These are phyloP conservation scores for Pseudochaenichthys georgianus DNA, from an alignment of 2,797 vertebrate species.

Conservation along the genomic window DNA sequence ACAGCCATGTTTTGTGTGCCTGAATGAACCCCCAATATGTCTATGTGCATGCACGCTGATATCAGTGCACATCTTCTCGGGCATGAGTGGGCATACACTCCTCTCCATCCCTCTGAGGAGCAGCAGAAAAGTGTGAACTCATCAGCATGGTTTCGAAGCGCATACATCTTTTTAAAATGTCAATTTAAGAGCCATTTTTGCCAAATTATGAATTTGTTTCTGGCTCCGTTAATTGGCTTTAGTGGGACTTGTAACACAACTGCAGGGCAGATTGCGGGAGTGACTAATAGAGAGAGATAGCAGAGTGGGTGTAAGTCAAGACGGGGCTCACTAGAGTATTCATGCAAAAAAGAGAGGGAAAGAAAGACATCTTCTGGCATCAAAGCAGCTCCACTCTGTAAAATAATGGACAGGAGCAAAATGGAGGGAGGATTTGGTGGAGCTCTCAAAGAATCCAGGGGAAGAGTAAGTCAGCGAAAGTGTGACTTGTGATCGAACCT, in stretches of 20 bases:
- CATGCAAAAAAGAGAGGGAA: constrained; percentile 31
- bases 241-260: constrained; percentile 63
- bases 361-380: constrained; percentile 55
- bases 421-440: constrained; percentile 28
- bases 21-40: not conserved
- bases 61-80: not conserved
- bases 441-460: constrained; percentile 19
- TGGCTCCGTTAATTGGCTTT: constrained; percentile 70
- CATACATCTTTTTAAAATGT: constrained; percentile 67
- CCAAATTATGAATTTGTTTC: constrained; percentile 70
- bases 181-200: constrained; percentile 60
- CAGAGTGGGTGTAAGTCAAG: constrained; percentile 37
- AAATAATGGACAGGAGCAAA: constrained; percentile 57
- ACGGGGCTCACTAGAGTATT: constrained; percentile 44
- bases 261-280: constrained; percentile 57
- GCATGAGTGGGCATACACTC: constrained; percentile 17
- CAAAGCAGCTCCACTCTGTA: constrained; percentile 45
- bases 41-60: not conserved
- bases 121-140: constrained; percentile 38
- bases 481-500: not conserved
- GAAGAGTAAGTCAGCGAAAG: constrained; percentile 28
- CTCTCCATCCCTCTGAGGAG: constrained; percentile 16
- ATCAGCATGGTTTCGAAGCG: constrained; percentile 55
- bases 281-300: constrained; percentile 47
- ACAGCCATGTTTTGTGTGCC: constrained; percentile 5